Conservation (phyloP, 2,888 invertebrate species). For the Parthenolecanium corni region DNA sequence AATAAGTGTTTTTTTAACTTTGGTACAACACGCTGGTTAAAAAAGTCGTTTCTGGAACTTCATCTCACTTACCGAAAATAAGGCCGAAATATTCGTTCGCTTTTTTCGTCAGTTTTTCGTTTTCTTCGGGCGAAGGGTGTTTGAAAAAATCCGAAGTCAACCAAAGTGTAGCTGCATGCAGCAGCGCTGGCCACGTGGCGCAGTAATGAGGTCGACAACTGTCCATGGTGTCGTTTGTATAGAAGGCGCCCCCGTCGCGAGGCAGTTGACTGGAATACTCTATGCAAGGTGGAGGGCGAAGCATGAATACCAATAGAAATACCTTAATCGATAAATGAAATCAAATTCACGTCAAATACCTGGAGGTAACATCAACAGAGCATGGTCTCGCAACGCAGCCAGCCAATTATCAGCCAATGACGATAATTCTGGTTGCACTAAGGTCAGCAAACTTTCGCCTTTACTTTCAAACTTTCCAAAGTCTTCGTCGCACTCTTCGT, state of each 20-base stretch:
- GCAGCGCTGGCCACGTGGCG: constrained; percentile 86
- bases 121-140: constrained; percentile 17
- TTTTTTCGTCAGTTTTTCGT: constrained; percentile 41
- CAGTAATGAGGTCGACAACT: constrained; percentile 83
- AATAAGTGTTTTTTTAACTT: no score
- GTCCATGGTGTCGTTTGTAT: constrained; percentile 91
- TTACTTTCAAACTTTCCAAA: constrained; percentile 65
- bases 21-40: no score
- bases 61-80: constrained; percentile 60
- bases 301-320: no score
- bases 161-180: constrained; percentile 87
- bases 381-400: constrained; percentile 87
- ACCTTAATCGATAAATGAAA: not conserved
- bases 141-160: constrained; percentile 51
- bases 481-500: constrained; percentile 44
- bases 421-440: constrained; percentile 88
- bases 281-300: constrained; percentile 35
- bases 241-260: constrained; percentile 93
- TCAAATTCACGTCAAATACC: constrained; percentile 40
- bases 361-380: constrained; percentile 77
- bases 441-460: constrained; percentile 69
- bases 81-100: constrained; percentile 60
- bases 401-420: constrained; percentile 91
- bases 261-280: constrained; percentile 92
- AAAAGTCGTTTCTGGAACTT: not conserved